Conservation (phyloP, 2,113 vertebrate genomes). For the Dipodomys stephensi region DNA sequence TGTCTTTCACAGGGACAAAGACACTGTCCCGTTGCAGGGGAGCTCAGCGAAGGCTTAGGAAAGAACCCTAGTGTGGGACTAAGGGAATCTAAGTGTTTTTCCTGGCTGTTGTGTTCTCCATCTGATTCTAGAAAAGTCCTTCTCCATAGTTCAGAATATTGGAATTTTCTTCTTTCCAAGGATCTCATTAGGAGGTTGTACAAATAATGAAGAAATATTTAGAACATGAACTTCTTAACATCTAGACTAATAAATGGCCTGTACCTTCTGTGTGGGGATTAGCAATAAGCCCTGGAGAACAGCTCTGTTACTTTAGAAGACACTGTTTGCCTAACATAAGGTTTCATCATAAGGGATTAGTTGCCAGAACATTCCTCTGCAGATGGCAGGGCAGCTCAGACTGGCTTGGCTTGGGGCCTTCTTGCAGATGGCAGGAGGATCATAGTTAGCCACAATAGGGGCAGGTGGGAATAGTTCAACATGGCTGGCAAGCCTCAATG, state of each 20-base stretch:
- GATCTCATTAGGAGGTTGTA: not conserved
- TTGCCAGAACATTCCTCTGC: not conserved
- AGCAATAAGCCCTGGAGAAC: fast-evolving
- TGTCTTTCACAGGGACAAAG: not conserved
- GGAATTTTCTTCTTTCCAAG: not conserved
- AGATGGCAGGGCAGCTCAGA: not conserved
- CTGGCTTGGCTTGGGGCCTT: not conserved
- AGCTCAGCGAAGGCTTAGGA: not conserved
- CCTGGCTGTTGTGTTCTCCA: not conserved
- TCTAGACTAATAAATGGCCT: not conserved
- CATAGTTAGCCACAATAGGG: not conserved
- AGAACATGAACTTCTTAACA: not conserved
- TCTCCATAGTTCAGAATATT: not conserved
- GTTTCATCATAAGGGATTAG: not conserved
- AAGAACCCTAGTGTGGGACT: not conserved
- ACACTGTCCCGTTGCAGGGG: not conserved
- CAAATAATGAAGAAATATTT: not conserved
- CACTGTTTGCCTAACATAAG: not conserved
- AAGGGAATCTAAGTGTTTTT: not conserved
- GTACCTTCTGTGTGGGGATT: not conserved
- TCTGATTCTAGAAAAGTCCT: constrained; percentile 28
- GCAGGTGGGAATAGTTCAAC: not conserved
- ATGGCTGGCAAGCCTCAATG: not conserved
- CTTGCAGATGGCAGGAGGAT: not conserved
- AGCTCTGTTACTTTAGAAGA: not conserved